Conservation (phyloP, 53 echinoderm and acorn worm genomes). For the Arbacia lixula region DNA sequence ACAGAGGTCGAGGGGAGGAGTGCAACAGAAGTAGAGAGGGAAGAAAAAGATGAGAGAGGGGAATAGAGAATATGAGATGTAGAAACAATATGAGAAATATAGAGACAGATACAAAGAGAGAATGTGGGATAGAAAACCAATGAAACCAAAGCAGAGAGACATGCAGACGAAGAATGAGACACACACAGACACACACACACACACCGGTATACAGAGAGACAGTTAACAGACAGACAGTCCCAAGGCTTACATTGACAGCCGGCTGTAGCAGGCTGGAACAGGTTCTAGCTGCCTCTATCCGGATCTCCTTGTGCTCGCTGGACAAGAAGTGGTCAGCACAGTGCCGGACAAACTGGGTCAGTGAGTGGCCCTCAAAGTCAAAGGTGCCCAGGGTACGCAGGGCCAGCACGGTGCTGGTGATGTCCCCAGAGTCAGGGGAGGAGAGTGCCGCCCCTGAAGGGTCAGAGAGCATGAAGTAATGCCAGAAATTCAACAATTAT, state of each 20-base stretch:
- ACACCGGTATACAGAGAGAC: too few species aligned
- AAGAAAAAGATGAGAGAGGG: too few species aligned
- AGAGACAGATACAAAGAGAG: too few species aligned
- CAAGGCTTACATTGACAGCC: conserved; percentile 85
- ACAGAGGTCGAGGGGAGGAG: too few species aligned
- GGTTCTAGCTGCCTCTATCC: conserved; percentile 95
- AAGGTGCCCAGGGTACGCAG: conserved; percentile 92
- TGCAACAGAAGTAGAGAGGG: too few species aligned
- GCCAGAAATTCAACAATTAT: too few species aligned
- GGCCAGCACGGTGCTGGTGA: conserved; percentile 91
- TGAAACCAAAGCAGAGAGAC: neutral
- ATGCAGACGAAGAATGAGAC: too few species aligned
- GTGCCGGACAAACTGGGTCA: conserved; percentile 99
- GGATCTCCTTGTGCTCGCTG: conserved; percentile 95
- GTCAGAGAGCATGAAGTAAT: neutral
- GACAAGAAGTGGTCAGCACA: conserved; percentile 96
- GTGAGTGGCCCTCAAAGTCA: conserved; percentile 98
- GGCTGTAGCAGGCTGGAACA: conserved; percentile 95
- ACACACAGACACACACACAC: too few species aligned
- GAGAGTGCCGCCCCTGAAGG: neutral
- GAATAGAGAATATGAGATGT: too few species aligned
- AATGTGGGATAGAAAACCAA: neutral
- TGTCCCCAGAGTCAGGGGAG: conserved; percentile 73
- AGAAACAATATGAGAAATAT: too few species aligned
- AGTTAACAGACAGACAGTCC: neutral